Base-by-base conservation (phyloP, 1,140 invertebrate species). In the Hypothenemus hampei region DNA sequence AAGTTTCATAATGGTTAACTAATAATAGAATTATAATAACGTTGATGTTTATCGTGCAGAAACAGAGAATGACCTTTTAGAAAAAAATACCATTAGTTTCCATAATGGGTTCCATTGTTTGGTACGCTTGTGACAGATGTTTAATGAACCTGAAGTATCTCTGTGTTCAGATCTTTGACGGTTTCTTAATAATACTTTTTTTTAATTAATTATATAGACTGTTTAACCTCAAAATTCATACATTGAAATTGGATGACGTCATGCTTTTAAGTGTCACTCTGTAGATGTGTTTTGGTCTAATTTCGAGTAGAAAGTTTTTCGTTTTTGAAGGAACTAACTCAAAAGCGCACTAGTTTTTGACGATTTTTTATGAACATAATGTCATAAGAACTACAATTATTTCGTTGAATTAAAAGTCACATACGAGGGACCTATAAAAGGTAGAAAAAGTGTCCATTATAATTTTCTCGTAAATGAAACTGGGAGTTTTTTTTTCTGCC, bases 11-110 rank as follows among this genome's bases (percentile, higher is more conserved):
- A 44, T 41, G 13, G 23, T 24, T 15, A n/a, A 15, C 41, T 24
- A 44, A 44, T 44, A 44, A 44, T 44, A 26, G 41, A 44, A 44
- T 37, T 15, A 16, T 44, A 24, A 44, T 44, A 44, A 44, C 26
- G 13, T 20, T 24, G 23, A 44, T 44, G 41, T 24, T 44, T 44
- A 44, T 44, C 41, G 22, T 23, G 7, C 8, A 7, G 13, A 24
- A 13, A 8, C 18, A 10, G 35, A 16, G 13, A 15, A 20, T 26
- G 41, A 44, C 41, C 41, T 44, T 44, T 44, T 44, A 15, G 18
- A n/a, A n/a, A n/a, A 21, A 44, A 44, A 44, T 44, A 24, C 18
- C 21, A 44, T 44, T 44, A 44, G 21, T 44, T 44, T 26, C 15
- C 21, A 40, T 40, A 40, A 40, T 40, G 37, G 16, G 20, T 40